Percentiles rank a stretch among this genome's conserved stretches.
phyloP scores from a whole-genome alignment of 2,888 invertebrate species.

The Lithophane semibrunnea region DNA sequence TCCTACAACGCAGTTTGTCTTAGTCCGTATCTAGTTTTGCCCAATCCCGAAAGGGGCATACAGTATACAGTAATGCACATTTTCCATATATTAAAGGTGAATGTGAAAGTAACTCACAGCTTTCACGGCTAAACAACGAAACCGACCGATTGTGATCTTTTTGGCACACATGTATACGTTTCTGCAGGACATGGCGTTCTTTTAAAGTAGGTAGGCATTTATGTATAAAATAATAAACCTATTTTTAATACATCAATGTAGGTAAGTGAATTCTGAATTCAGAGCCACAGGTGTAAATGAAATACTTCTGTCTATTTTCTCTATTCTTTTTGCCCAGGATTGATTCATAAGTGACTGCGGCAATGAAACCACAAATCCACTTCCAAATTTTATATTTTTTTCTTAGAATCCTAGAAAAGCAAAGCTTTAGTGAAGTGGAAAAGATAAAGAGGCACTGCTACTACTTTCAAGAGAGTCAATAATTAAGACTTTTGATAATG shows the following conservation, averaged over 20 bases:
- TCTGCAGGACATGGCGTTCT: neutral
- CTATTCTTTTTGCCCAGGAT: neutral
- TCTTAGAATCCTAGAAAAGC: neutral
- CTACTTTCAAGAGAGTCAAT: neutral
- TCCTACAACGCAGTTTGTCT: constrained; percentile 27
- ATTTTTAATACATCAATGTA: neutral
- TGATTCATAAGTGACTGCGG: neutral
- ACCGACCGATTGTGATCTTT: constrained; percentile 22
- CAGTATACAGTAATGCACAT: neutral
- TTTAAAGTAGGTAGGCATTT: neutral
- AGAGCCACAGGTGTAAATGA: neutral
- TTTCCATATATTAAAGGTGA: constrained; percentile 8
- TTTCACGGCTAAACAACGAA: constrained; percentile 17
- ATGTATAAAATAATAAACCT: too few species aligned
- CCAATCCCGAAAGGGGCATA: constrained; percentile 11
- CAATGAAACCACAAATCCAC: neutral
- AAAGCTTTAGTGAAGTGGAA: neutral
- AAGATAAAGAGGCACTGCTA: neutral
- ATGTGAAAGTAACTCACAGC: constrained; percentile 29
- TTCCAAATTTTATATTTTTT: neutral
- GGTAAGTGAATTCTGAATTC: too few species aligned
- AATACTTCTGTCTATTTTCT: neutral
- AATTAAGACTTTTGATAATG: neutral
- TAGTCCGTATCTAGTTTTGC: constrained; percentile 9
- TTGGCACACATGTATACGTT: neutral